A percentile compares a stretch with the other conserved stretches of the same genome.
These are phyloP conservation scores for Myodes glareolus DNA, from an alignment of 2,113 vertebrate species.

Conservation along the genomic window DNA sequence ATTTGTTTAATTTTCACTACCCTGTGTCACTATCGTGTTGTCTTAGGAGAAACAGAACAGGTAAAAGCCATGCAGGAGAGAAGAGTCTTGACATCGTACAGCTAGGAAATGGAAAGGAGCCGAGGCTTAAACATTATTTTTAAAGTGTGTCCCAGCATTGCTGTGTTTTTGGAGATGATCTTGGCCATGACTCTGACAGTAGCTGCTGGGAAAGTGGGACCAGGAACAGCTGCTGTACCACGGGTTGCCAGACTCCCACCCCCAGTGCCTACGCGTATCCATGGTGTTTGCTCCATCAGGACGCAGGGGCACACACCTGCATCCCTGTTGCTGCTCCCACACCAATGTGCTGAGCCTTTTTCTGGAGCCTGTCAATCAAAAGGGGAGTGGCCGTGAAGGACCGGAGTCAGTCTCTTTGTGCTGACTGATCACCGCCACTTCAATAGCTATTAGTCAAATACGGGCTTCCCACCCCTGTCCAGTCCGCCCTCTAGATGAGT, in stretches of 20 bases:
- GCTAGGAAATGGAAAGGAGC: not conserved
- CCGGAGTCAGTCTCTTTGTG: not conserved
- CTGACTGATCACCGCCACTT: not conserved
- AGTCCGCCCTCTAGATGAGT: not conserved
- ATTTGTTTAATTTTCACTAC: not conserved
- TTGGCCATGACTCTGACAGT: not conserved
- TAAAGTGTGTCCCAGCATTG: not conserved
- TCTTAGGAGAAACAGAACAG: conserved; percentile 1
- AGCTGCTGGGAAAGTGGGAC: conserved; percentile 13
- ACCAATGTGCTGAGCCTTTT: not conserved
- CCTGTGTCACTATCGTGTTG: not conserved
- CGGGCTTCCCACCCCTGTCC: not conserved
- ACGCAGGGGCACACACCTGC: not conserved
- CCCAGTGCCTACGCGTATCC: not conserved
- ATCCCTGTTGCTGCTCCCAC: not conserved
- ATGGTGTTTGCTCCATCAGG: conserved; percentile 12
- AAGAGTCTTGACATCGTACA: not conserved
- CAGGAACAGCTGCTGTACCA: conserved; percentile 5
- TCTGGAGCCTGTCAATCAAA: not conserved
- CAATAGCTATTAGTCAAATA: not conserved
- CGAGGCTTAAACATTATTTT: not conserved
- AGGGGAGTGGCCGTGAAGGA: not conserved
- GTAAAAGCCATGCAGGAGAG: not conserved
- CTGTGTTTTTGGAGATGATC: conserved; percentile 5
- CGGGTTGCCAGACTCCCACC: conserved; percentile 30